Evolutionary conservation across 2,113 vertebrate genomes (phyloP).

Genomic region (Nesoenas mayeri): DNA sequence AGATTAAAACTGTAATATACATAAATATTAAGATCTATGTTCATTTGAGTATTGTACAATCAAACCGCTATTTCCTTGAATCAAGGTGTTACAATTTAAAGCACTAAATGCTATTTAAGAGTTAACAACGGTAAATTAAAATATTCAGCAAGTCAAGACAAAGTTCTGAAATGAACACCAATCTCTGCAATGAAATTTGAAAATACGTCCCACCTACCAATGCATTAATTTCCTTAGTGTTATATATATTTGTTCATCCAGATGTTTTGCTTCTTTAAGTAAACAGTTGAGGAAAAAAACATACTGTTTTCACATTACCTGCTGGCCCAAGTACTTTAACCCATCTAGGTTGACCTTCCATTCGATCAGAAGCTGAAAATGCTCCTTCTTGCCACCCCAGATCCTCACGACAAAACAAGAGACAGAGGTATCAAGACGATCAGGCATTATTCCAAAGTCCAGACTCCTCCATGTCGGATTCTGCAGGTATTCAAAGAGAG

Average conservation of each 20-base stretch:
- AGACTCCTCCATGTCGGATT: conserved; percentile 98
- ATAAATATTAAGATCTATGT: background rate
- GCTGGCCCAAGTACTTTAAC: conserved; percentile 92
- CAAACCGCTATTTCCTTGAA: background rate
- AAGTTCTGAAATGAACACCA: background rate
- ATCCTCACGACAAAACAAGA: conserved; percentile 95
- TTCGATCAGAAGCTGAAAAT: conserved; percentile 91
- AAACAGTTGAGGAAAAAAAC: background rate
- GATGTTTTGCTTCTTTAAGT: background rate
- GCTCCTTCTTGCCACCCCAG: conserved; percentile 90
- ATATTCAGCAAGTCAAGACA: background rate
- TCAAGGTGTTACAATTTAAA: background rate
- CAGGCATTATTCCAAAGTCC: conserved; percentile 95
- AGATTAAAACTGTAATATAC: background rate
- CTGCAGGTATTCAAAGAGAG: conserved; percentile 69
- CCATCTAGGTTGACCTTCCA: conserved; percentile 97
- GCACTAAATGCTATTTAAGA: background rate
- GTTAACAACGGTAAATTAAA: background rate
- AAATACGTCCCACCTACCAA: background rate
- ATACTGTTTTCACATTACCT: conserved; percentile 77
- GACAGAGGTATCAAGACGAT: conserved; percentile 92
- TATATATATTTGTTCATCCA: background rate
- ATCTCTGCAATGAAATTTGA: background rate
- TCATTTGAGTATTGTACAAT: background rate
- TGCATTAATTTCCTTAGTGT: background rate